These are phyloP conservation scores for Acanthosepion lycidas DNA, from an alignment of 2,888 invertebrate species.

Conservation along the genomic window DNA sequence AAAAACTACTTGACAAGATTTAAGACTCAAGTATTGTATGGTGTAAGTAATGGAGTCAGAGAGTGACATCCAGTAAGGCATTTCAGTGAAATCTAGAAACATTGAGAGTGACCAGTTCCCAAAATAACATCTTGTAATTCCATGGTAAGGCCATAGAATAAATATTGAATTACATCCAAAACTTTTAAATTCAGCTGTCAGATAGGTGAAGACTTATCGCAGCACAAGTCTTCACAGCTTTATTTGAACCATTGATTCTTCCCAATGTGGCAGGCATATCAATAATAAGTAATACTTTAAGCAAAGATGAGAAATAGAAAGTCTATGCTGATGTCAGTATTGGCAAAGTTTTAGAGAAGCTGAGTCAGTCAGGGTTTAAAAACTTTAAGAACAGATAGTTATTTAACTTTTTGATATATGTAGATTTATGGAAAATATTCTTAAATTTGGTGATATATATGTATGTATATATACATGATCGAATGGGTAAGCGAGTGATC, in stretches of 20 bases:
- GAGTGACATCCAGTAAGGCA: neutral
- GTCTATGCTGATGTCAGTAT: neutral
- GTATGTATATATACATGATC: too few relatives aligned
- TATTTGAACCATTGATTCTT: neutral
- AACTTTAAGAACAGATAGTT: neutral
- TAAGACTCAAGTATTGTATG: neutral
- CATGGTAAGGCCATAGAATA: neutral
- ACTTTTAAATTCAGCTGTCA: neutral
- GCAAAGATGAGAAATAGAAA: neutral
- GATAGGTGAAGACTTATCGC: neutral
- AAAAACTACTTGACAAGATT: neutral
- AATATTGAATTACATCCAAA: neutral
- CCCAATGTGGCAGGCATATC: neutral
- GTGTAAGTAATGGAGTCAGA: neutral
- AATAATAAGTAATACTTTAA: neutral
- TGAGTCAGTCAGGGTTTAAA: neutral
- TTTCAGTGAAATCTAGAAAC: neutral
- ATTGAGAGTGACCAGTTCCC: neutral
- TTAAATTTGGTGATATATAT: too few relatives aligned
- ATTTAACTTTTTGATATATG: neutral
- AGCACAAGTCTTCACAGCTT: neutral
- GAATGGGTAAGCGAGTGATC: too few relatives aligned
- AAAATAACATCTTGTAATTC: neutral
- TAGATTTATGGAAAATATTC: too few relatives aligned
- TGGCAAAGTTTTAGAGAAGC: neutral